Base-by-base conservation (phyloP, 2,113 vertebrate genomes). In the Rhinoderma darwinii region DNA sequence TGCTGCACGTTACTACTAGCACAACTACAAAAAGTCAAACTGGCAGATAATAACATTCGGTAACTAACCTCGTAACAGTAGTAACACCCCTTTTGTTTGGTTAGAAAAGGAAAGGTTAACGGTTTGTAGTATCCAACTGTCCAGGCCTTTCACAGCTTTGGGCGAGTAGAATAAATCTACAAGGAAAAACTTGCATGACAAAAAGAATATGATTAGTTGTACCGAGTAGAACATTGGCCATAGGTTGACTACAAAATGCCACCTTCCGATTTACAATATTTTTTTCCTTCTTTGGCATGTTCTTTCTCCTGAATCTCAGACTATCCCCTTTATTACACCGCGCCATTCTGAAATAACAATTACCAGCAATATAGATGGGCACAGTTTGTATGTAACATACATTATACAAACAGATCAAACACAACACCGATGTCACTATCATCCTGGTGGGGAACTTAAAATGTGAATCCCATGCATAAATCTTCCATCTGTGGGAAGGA, bases 401-500 rank as follows among this genome's bases (percentile, higher is more conserved):
- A 87, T 87, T 87, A 10, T 87, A 87, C 70, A 87, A 35, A 25
- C 86, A 87, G 41, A 61, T 87, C 9, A 82, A 56, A 20, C 86
- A 75, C 9, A 87, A 79, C 78, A 87, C 78, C 7, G 27, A 68
- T 39, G 86, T 87, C 35, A 87, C 86, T 37, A 87, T 87, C 51
- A 87, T 87, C 68, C 86, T 87, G 39, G 86, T 87, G 8, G 86
- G 86, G 39, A 87, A 87, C 12, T 87, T 87, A 76, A 87, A 87
- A 73, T 75, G 35, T 35, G 37, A 43, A 50, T 87, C 86, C 68
- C 47, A 87, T 9, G 27, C 22, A 32, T 87, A 87, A 15, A 87
- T 87, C 68, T 75, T 87, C 54, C 70, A 72, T 54, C 37, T 72
- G 2, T 74, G 25, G 35, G 41, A 78, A 50, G 41, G 22, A n/a